Percentiles rank a stretch among this genome's conserved stretches.
These are phyloP conservation scores for Zaprionus africanus DNA, from an alignment of 1,140 invertebrate genomes.

Conservation along the genomic window DNA sequence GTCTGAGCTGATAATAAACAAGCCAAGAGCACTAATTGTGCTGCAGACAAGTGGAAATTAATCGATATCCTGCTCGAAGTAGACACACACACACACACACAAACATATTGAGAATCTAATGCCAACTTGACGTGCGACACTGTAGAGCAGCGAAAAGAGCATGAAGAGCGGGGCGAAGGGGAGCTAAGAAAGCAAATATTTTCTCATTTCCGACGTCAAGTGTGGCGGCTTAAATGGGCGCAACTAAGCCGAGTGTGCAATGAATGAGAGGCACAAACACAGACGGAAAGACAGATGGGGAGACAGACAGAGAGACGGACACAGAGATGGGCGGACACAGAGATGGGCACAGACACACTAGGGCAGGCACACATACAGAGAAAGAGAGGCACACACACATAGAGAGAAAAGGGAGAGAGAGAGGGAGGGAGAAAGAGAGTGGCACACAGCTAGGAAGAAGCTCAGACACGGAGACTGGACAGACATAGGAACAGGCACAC, in stretches of 20 bases:
- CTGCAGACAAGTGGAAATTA: conserved; percentile 76
- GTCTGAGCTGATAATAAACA: conserved; percentile 62
- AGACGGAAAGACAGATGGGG: no score
- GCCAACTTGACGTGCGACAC: conserved; percentile 35
- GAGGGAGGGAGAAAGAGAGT: no score
- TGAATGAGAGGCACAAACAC: conserved; percentile 16
- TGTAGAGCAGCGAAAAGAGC: background rate
- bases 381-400: background rate
- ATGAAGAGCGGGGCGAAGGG: background rate
- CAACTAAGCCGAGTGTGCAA: conserved; percentile 45
- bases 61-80: conserved; percentile 73
- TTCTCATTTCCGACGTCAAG: conserved; percentile 72
- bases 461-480: background rate
- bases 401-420: background rate
- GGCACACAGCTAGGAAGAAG: background rate
- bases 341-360: background rate
- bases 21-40: conserved; percentile 74
- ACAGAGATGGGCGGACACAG: background rate
- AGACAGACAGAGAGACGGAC: background rate
- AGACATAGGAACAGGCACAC: no score
- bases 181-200: conserved; percentile 49
- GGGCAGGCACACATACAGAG: no score
- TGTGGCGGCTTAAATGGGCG: conserved; percentile 59
- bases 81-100: conserved; percentile 26
- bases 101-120: conserved; percentile 30